phyloP scores from a whole-genome alignment of 2,888 invertebrate genomes.

The Idaea dimidiata region DNA sequence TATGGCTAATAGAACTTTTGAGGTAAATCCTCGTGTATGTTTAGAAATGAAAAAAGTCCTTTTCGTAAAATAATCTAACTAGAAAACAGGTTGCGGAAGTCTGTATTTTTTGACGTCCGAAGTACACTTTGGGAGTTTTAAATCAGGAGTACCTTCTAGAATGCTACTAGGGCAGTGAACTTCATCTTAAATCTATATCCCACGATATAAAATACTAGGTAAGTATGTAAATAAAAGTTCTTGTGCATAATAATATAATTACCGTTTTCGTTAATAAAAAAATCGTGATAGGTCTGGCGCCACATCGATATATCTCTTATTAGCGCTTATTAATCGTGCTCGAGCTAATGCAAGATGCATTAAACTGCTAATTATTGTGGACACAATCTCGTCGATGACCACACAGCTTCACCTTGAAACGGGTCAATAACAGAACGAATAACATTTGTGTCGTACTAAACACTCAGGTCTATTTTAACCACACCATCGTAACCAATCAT shows the following conservation, averaged over 20 bases:
- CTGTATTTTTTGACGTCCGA: too few relatives aligned
- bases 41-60: too few relatives aligned
- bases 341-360: slow-evolving; percentile 42
- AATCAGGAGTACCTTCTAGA: too few relatives aligned
- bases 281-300: slow-evolving; percentile 36
- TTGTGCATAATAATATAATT: background rate
- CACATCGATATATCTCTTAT: slow-evolving; percentile 37
- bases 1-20: too few relatives aligned
- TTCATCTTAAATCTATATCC: too few relatives aligned
- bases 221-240: background rate
- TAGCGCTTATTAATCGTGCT: slow-evolving; percentile 37
- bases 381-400: slow-evolving; percentile 53
- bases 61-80: too few relatives aligned
- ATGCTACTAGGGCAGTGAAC: too few relatives aligned
- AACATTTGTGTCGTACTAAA: slow-evolving; percentile 35
- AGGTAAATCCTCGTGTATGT: too few relatives aligned
- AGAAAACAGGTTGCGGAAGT: too few relatives aligned
- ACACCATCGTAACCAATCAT: slow-evolving; percentile 9
- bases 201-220: background rate
- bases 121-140: too few relatives aligned
- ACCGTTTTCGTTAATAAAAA: background rate
- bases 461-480: slow-evolving; percentile 19
- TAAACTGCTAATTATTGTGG: slow-evolving; percentile 52
- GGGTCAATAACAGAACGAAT: slow-evolving; percentile 53
- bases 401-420: slow-evolving; percentile 56